Base-by-base conservation (phyloP, 2,113 vertebrate genomes). In the Clarias gariepinus region DNA sequence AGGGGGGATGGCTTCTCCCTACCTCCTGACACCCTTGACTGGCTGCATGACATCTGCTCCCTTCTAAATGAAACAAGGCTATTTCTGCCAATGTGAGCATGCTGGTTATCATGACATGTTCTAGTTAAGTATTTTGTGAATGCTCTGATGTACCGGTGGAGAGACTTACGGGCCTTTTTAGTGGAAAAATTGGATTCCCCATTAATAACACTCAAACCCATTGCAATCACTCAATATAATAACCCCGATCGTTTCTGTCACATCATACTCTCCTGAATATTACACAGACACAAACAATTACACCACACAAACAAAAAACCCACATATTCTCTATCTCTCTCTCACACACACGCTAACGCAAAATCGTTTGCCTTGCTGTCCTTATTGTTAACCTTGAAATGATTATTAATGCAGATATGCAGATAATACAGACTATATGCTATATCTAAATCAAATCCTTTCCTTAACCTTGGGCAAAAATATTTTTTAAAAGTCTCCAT, bases 161-260 rank as follows among this genome's bases (percentile, higher is more conserved):
- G 61, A 30, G 60, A 85, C 52, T 47, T 85, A 53, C 55, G 61
- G 66, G 73, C 18, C 21, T 79, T n/a, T 55, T 64, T 57, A 66
- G 57, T 55, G 9, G 11, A 85, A 85, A 78, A 84, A 23, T 28
- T 36, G 73, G 41, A 79, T n/a, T 78, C 47, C 33, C 41, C 60
- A 23, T 53, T 85, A 66, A 78, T 78, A 78, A 84, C 68, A 74
- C 68, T 78, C 41, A 66, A 61, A 64, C 36, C 74, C 12, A 30
- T 80, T 55, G 52, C 74, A 79, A 25, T 80, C 21, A 68, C 61
- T 73, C 69, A 74, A 47, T 19, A 74, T 58, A 73, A 74, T n/a
- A 73, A 84, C 68, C 11, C 0, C 83, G 41, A 68, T 55, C 76
- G 23, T 78, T 85, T 57, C 23, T 33, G 52, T 66, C 52, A 36